Evolutionary conservation across 1,140 invertebrate species (phyloP).

Genomic region (Caenorhabditis tropicalis): DNA sequence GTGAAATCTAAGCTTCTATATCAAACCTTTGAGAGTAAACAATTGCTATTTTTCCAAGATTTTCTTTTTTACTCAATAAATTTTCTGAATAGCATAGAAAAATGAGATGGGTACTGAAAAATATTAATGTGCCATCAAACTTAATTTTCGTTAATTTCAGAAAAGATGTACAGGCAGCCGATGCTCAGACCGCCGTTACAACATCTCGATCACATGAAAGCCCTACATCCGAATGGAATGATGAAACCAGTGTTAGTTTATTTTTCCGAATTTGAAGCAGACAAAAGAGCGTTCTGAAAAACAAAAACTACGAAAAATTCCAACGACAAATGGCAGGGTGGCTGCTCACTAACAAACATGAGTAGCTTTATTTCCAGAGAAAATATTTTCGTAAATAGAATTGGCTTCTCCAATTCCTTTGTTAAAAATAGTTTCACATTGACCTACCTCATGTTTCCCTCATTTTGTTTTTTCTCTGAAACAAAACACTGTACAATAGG

Average conservation of each 20-base stretch:
- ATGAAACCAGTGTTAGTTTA: slow-evolving; percentile 8
- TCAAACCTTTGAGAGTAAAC: neutral
- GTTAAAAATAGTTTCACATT: too few species aligned
- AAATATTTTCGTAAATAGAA: too few species aligned
- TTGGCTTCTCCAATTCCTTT: too few species aligned
- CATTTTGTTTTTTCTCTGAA: neutral
- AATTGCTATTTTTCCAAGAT: neutral
- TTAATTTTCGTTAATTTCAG: neutral
- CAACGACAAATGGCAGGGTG: neutral
- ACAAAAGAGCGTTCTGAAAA: neutral
- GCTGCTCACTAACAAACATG: neutral
- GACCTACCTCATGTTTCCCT: too few species aligned
- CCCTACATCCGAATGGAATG: neutral
- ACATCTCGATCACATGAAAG: neutral
- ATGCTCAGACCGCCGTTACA: neutral
- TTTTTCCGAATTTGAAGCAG: neutral
- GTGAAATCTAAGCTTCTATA: slow-evolving; percentile 31
- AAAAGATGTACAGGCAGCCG: neutral
- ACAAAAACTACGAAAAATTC: neutral
- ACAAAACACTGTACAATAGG: neutral
- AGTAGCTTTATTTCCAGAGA: neutral
- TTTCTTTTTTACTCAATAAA: neutral
- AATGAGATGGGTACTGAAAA: too few species aligned
- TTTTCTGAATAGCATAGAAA: too few species aligned
- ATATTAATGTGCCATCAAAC: too few species aligned